Conservation (phyloP, 1,140 invertebrate genomes). For the Bombus affinis region DNA sequence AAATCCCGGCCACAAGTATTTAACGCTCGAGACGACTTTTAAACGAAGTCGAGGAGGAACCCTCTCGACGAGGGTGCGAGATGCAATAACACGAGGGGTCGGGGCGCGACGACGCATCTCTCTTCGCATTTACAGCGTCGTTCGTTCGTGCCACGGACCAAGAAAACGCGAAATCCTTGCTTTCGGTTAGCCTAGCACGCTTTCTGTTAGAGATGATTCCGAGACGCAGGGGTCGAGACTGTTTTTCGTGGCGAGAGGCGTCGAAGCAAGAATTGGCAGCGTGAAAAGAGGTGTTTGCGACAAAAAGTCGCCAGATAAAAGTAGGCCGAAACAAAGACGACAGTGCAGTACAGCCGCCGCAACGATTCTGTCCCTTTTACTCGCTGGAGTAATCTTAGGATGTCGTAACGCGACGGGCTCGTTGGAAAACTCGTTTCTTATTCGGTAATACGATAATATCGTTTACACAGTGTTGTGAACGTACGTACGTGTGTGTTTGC, state of each 20-base stretch:
- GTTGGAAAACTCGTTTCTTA: no score
- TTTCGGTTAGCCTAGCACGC: no score
- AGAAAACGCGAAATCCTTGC: no score
- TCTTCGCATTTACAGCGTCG: background rate
- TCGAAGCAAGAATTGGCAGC: no score
- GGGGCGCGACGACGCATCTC: background rate
- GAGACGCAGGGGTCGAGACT: background rate
- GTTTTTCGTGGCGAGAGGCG: no score
- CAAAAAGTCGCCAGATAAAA: no score
- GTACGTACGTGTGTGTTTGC: slow-evolving; percentile 3
- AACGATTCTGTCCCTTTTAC: background rate
- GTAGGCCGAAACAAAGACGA: background rate
- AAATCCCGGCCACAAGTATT: slow-evolving; percentile 13
- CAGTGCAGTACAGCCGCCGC: no score
- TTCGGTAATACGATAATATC: background rate
- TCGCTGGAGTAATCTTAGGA: no score
- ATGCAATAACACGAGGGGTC: background rate
- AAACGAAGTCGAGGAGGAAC: background rate
- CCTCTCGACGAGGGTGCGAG: background rate
- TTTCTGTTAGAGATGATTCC: background rate
- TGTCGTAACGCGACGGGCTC: background rate
- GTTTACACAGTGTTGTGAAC: slow-evolving; percentile 13
- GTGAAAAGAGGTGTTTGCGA: background rate
- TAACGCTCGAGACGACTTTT: slow-evolving; percentile 1
- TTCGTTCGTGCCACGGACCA: background rate